These are phyloP conservation scores for Zapornia atra DNA, from an alignment of 2,113 vertebrate species.

Conservation along the genomic window DNA sequence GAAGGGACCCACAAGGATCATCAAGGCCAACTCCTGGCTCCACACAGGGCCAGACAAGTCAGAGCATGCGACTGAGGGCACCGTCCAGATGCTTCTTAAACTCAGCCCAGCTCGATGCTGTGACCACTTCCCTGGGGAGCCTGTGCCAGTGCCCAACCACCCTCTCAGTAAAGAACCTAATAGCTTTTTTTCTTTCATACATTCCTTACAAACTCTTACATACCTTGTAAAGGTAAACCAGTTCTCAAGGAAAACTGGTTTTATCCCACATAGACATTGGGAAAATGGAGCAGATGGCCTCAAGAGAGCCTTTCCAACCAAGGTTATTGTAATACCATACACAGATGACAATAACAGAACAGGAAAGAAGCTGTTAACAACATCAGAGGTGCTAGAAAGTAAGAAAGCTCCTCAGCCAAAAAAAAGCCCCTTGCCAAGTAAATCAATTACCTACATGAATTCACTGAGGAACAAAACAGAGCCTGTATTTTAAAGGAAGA, in stretches of 20 bases:
- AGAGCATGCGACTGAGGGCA: too few relatives aligned
- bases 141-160: too few relatives aligned
- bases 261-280: not conserved
- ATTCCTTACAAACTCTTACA: not conserved
- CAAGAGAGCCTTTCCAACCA: not conserved
- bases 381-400: not conserved
- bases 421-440: not conserved
- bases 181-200: too few relatives aligned
- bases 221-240: not conserved
- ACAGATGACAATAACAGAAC: not conserved
- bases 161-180: too few relatives aligned
- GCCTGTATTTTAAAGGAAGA: not conserved
- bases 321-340: not conserved
- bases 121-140: too few relatives aligned
- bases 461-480: not conserved
- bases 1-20: too few relatives aligned
- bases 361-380: not conserved
- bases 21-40: too few relatives aligned
- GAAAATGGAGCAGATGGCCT: not conserved
- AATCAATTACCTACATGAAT: not conserved
- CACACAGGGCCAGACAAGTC: too few relatives aligned
- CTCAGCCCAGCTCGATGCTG: too few relatives aligned
- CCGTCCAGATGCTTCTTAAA: too few relatives aligned
- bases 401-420: not conserved
- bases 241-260: not conserved